Percentiles rank a stretch among this genome's conserved stretches.
Evolutionary conservation across 2,888 invertebrate genomes (phyloP).

Genomic region (Muschampia plurimacula): DNA sequence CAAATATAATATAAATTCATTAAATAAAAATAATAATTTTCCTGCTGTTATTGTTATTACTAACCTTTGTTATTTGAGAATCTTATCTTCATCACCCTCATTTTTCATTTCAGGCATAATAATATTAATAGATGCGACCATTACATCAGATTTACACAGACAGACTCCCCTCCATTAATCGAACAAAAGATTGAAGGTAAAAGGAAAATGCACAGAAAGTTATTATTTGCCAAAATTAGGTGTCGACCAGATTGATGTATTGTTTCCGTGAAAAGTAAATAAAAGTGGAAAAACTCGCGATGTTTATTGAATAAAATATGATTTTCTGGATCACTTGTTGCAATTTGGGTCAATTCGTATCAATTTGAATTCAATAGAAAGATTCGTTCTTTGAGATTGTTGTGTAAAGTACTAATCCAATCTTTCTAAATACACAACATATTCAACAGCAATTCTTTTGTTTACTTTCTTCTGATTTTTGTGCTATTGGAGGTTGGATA

Average conservation of each 20-base stretch:
- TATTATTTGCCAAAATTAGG: conserved; percentile 76
- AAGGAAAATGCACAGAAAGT: conserved; percentile 62
- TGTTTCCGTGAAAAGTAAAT: conserved; percentile 52
- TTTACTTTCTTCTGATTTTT: too few relatives aligned
- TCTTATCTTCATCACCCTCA: conserved; percentile 17
- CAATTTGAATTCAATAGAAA: neutral
- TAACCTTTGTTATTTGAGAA: conserved; percentile 15
- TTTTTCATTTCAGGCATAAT: conserved; percentile 17
- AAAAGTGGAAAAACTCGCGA: conserved; percentile 17
- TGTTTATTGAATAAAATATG: conserved; percentile 5
- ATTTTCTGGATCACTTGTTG: conserved; percentile 18
- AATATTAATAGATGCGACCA: conserved; percentile 44
- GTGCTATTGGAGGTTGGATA: too few relatives aligned
- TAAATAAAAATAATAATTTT: neutral
- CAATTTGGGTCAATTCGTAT: neutral
- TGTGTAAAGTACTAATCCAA: too few relatives aligned
- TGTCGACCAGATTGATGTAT: conserved; percentile 73
- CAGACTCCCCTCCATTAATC: conserved; percentile 52
- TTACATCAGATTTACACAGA: conserved; percentile 46
- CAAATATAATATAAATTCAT: too few relatives aligned
- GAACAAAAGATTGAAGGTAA: conserved; percentile 51
- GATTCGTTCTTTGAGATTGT: too few relatives aligned
- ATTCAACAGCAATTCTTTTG: too few relatives aligned
- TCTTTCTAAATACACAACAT: too few relatives aligned
- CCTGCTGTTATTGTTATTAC: neutral